phyloP scores from a whole-genome alignment of 2,113 vertebrate species.

The Ibidorhyncha struthersii region DNA sequence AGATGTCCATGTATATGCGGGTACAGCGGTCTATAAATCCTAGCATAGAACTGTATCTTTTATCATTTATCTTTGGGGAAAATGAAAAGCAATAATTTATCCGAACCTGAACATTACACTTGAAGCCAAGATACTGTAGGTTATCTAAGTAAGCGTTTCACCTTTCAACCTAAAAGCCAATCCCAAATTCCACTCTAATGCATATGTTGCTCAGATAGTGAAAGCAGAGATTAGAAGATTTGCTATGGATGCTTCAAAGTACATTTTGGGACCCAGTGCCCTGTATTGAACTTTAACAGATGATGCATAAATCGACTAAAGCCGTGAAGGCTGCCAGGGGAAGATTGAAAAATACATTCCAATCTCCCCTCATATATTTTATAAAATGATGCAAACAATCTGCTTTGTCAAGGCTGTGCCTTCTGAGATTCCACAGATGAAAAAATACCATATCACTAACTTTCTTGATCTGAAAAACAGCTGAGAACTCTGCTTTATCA shows the following conservation, averaged over 20 bases:
- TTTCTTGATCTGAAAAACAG: background rate
- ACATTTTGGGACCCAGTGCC: constrained; percentile 16
- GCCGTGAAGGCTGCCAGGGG: background rate
- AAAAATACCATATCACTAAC: background rate
- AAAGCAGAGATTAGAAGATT: constrained; percentile 30
- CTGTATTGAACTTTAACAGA: constrained; percentile 15
- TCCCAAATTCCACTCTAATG: constrained; percentile 36
- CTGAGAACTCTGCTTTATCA: background rate
- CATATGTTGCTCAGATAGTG: background rate
- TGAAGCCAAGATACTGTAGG: background rate
- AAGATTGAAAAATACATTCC: constrained; percentile 1
- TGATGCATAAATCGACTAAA: constrained; percentile 49
- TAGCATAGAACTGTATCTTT: background rate
- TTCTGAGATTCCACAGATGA: background rate
- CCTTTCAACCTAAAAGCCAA: background rate
- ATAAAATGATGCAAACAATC: background rate
- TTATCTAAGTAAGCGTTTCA: constrained; percentile 40
- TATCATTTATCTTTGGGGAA: constrained; percentile 5
- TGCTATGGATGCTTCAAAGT: constrained; percentile 41
- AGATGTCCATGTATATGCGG: background rate
- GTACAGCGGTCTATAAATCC: background rate
- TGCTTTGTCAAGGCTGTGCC: background rate
- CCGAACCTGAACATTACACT: background rate
- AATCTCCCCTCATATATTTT: background rate
- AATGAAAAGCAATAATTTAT: constrained; percentile 56